These are phyloP conservation scores for Masticophis lateralis DNA, from an alignment of 2,797 vertebrate genomes.

Conservation along the genomic window DNA sequence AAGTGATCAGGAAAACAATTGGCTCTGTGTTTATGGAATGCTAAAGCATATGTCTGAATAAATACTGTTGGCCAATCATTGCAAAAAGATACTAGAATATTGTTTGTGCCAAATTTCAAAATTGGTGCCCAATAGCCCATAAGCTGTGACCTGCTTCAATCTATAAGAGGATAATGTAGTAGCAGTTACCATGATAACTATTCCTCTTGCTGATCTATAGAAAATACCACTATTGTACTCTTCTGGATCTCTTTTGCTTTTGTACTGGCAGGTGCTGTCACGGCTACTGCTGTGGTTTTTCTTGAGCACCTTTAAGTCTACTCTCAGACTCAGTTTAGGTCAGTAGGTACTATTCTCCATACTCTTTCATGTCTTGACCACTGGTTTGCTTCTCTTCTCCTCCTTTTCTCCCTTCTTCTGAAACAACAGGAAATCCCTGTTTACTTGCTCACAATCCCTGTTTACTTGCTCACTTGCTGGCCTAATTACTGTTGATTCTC, in stretches of 20 bases:
- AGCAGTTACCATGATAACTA: neutral
- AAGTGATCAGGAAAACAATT: constrained; percentile 8
- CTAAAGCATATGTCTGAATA: neutral
- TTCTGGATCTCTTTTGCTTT: neutral
- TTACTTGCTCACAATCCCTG: neutral
- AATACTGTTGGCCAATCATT: neutral
- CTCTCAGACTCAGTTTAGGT: neutral
- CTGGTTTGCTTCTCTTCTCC: neutral
- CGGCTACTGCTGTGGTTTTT: neutral
- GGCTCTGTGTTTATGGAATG: neutral
- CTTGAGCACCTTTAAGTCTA: neutral
- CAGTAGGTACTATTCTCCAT: neutral
- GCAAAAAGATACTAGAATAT: neutral
- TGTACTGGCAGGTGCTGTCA: neutral
- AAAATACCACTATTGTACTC: neutral
- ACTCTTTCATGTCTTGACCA: neutral
- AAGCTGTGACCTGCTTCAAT: neutral
- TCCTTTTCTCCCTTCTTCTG: neutral
- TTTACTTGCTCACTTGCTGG: neutral
- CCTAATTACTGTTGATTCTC: neutral
- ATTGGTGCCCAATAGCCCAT: fast-evolving
- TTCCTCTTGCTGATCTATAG: neutral
- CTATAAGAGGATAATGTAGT: neutral
- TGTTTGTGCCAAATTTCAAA: neutral
- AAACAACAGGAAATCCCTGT: neutral